Percentiles rank a stretch among this genome's conserved stretches.
Conservation (phyloP, 2,888 invertebrate species). For the Labia minor region DNA sequence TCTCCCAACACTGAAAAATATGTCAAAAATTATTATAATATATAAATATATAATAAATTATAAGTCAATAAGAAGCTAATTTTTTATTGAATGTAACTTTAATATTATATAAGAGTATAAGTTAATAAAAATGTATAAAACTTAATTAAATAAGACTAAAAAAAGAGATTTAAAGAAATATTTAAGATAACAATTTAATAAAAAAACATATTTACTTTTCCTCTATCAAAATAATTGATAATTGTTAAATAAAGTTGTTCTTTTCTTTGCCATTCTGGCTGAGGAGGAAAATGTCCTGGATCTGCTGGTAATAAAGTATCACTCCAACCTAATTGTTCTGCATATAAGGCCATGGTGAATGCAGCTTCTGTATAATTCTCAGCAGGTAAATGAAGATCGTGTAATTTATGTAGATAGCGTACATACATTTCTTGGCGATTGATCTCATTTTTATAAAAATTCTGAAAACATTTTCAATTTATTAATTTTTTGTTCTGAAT, state of each 20-base stretch:
- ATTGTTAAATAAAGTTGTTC: slow-evolving; percentile 81
- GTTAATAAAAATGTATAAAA: neutral
- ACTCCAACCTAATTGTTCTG: slow-evolving; percentile 78
- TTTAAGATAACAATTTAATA: neutral
- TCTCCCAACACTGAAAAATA: slow-evolving; percentile 76
- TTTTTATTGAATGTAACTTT: no score
- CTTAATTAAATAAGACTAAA: neutral
- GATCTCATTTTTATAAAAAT: slow-evolving; percentile 93
- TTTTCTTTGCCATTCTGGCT: slow-evolving; percentile 81
- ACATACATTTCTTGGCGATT: slow-evolving; percentile 93
- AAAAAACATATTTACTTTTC: slow-evolving; percentile 50
- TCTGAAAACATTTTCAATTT: slow-evolving; percentile 44
- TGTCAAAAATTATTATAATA: no score
- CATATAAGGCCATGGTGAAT: slow-evolving; percentile 86
- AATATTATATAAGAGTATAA: no score
- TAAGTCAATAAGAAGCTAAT: no score
- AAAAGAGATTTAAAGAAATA: slow-evolving; percentile 14
- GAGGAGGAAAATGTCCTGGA: slow-evolving; percentile 48
- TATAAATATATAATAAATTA: slow-evolving; percentile 14
- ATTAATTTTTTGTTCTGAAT: neutral
- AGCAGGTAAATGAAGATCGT: slow-evolving; percentile 80
- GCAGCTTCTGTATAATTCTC: slow-evolving; percentile 93
- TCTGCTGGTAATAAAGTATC: slow-evolving; percentile 34
- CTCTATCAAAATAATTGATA: slow-evolving; percentile 83
- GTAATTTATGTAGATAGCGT: slow-evolving; percentile 87